Evolutionary conservation across 2,797 vertebrate species (phyloP).

Genomic region (Streptopelia turtur): DNA sequence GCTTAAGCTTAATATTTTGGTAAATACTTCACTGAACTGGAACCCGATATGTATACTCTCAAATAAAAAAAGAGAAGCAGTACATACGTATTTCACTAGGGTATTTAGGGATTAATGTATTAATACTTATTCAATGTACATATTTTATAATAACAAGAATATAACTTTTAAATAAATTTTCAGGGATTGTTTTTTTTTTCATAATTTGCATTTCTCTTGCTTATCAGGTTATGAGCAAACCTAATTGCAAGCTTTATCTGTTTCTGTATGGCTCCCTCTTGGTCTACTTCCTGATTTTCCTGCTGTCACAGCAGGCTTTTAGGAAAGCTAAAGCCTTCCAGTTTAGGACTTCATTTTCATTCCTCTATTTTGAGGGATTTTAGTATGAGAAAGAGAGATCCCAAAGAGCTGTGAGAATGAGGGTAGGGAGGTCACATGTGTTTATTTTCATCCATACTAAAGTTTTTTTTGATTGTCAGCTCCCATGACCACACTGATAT

Average conservation of each 20-base stretch:
- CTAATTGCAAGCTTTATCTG: neutral
- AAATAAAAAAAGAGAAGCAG: neutral
- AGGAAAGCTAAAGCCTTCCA: neutral
- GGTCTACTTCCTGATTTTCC: neutral
- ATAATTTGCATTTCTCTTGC: neutral
- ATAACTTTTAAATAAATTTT: neutral
- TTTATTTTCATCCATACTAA: neutral
- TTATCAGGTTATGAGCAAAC: neutral
- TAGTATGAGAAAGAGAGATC: neutral
- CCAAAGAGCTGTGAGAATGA: neutral
- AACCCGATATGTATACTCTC: neutral
- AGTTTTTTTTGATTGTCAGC: neutral
- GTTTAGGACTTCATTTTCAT: neutral
- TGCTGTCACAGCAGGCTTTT: neutral
- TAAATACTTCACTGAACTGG: neutral
- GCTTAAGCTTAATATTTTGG: neutral
- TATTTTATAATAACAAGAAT: neutral
- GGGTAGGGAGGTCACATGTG: neutral
- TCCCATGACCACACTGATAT: neutral
- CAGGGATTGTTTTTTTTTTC: neutral
- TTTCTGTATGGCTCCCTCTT: neutral
- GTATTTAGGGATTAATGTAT: neutral
- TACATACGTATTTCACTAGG: neutral
- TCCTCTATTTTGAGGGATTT: neutral
- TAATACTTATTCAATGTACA: neutral